Percentiles rank a stretch among this genome's conserved stretches.
phyloP scores from a whole-genome alignment of 2,888 invertebrate genomes.

The Norana najaformis region DNA sequence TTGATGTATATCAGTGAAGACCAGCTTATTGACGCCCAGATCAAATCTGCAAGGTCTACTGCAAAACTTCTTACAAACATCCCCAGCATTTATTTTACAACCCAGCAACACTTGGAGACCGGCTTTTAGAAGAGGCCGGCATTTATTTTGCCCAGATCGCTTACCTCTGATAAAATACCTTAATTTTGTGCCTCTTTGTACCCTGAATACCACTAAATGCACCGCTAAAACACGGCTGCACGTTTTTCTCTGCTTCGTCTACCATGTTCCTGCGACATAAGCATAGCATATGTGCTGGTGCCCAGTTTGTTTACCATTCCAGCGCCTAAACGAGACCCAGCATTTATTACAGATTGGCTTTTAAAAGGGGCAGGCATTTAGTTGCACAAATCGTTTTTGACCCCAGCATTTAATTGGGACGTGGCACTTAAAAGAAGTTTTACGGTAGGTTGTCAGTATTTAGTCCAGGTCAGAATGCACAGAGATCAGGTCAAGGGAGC shows the following conservation, averaged over 20 bases:
- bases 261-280: neutral
- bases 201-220: no score
- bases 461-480: neutral
- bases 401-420: neutral
- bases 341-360: neutral
- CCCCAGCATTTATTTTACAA: neutral
- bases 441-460: neutral
- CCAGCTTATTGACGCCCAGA: no score
- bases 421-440: neutral
- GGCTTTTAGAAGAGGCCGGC: neutral
- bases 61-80: neutral
- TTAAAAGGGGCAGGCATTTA: neutral
- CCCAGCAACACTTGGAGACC: neutral
- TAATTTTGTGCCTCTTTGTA: neutral
- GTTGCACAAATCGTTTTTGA: neutral
- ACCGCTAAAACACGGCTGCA: neutral
- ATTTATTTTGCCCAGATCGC: neutral
- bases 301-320: no score
- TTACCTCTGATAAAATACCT: neutral
- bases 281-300: no score
- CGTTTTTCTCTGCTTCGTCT: neutral
- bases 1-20: neutral
- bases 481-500: neutral
- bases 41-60: no score
- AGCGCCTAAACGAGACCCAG: no score